Conservation (phyloP, 2,888 invertebrate genomes). For the Sipha maydis region DNA sequence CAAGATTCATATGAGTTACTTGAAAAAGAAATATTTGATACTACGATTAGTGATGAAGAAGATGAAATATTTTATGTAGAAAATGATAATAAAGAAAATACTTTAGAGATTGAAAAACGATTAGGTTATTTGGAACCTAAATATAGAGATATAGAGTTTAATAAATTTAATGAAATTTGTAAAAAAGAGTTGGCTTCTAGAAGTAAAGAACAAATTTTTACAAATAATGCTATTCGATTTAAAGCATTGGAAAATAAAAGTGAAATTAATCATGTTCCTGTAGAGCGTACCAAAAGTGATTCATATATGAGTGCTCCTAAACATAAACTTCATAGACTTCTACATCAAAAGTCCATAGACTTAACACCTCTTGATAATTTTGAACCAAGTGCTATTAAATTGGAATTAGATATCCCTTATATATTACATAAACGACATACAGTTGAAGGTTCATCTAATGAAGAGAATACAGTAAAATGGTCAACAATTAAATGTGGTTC, state of each 20-base stretch:
- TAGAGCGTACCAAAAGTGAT: slow-evolving; percentile 82
- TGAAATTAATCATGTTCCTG: slow-evolving; percentile 67
- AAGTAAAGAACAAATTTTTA: slow-evolving; percentile 62
- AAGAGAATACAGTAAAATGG: slow-evolving; percentile 52
- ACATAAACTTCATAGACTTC: slow-evolving; percentile 68
- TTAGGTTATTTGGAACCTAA: slow-evolving; percentile 64
- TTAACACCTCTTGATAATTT: slow-evolving; percentile 67
- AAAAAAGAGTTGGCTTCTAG: slow-evolving; percentile 65
- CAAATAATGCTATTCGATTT: slow-evolving; percentile 63
- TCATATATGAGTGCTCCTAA: slow-evolving; percentile 76
- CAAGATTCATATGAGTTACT: slow-evolving; percentile 89
- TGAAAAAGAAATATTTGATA: slow-evolving; percentile 71
- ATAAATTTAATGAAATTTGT: slow-evolving; percentile 66
- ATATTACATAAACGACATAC: slow-evolving; percentile 85
- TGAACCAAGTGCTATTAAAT: slow-evolving; percentile 77
- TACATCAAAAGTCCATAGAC: slow-evolving; percentile 68
- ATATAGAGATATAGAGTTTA: slow-evolving; percentile 65
- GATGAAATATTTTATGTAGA: slow-evolving; percentile 80
- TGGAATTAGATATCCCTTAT: slow-evolving; percentile 82
- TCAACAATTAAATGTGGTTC: slow-evolving; percentile 45
- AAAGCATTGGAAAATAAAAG: slow-evolving; percentile 65
- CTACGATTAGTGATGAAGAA: slow-evolving; percentile 81
- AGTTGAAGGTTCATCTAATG: slow-evolving; percentile 83
- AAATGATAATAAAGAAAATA: slow-evolving; percentile 71
- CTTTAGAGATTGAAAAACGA: slow-evolving; percentile 62